Base-by-base conservation (phyloP, 1,140 invertebrate species). In the Armadillidium nasatum region DNA sequence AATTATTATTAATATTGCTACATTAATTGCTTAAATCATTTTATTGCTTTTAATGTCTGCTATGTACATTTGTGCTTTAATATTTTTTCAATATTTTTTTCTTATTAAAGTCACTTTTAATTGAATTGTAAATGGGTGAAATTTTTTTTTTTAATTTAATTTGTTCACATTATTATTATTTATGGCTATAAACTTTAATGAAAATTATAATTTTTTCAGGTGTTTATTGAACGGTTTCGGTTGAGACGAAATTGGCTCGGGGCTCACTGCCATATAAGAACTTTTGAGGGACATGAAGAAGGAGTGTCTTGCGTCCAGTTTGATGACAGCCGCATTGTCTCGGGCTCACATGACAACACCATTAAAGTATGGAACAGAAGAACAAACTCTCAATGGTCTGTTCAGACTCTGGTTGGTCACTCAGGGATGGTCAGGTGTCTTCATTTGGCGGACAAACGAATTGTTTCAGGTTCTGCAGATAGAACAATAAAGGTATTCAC, bases 291-390 rank as follows among this genome's bases (percentile, higher is more conserved):
- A 33, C 87, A 88, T 81, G 83, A 84, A 60, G 87, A 84, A 50
- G 86, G 86, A 33, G 87, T 88, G 10, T 83, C 87, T 23, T 88
- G 87, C 83, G 83, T 88, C 7, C 87, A 88, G 79, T 87, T 87
- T 81, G 86, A 87, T 82, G 82, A 85, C 44, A 83, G 83, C 13
- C 86, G 87, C 81, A 87, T 88, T 70, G 85, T 88, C n/a, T 88
- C 87, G 22, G 87, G 87, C 23, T 88, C 87, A 19, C 83, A 84
- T 82, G 87, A 88, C 81, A 87, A 86, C 81, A 86, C 86, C 21
- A 88, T 88, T 70, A 43, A 71, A 21, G 83, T 85, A 21, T 85
- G 84, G 84, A 84, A 85, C 79, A 84, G 84, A 73, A 79, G 84
- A 22, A 88, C 87, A n/a, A 88, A 88, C 82, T 86, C 85, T 73